These are phyloP conservation scores for Sinocyclocheilus anophthalmus DNA, from an alignment of 2,113 vertebrate genomes.

Conservation along the genomic window DNA sequence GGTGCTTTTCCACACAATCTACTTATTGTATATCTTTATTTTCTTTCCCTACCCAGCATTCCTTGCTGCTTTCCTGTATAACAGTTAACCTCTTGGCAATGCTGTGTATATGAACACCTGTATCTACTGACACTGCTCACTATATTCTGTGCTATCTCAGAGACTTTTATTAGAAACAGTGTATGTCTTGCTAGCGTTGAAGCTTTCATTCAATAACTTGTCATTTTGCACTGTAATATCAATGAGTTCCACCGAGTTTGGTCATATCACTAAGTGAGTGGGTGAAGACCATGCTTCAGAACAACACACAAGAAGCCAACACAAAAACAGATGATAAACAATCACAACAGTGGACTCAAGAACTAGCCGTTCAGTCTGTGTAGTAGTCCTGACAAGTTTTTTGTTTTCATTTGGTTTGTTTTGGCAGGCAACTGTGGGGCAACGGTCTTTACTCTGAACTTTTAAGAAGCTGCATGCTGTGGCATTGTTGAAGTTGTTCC, in stretches of 20 bases:
- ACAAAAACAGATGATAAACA: not conserved
- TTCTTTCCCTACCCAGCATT: conserved; percentile 29
- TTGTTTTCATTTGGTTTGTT: not conserved
- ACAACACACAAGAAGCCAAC: not conserved
- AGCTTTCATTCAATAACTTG: conserved; percentile 40
- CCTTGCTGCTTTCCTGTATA: conserved; percentile 49
- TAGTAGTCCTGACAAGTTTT: not conserved
- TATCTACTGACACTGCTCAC: conserved; percentile 47
- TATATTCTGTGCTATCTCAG: conserved; percentile 41
- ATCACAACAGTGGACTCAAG: not conserved
- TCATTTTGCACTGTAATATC: conserved; percentile 47
- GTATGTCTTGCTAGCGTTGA: conserved; percentile 42
- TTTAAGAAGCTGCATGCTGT: conserved; percentile 10
- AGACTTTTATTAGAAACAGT: conserved; percentile 47
- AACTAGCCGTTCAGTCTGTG: not conserved
- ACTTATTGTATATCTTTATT: conserved; percentile 16
- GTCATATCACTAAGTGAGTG: not conserved
- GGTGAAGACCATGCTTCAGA: conserved; percentile 6
- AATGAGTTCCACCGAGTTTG: not conserved
- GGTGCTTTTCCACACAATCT: conserved; percentile 22
- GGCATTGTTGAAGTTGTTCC: not conserved
- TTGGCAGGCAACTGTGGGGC: not conserved
- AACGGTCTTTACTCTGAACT: not conserved
- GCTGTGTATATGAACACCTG: conserved; percentile 49
- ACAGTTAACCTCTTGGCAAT: conserved; percentile 26